Evolutionary conservation across 2,113 vertebrate species (phyloP).

Genomic region (Sminthopsis crassicaudata): DNA sequence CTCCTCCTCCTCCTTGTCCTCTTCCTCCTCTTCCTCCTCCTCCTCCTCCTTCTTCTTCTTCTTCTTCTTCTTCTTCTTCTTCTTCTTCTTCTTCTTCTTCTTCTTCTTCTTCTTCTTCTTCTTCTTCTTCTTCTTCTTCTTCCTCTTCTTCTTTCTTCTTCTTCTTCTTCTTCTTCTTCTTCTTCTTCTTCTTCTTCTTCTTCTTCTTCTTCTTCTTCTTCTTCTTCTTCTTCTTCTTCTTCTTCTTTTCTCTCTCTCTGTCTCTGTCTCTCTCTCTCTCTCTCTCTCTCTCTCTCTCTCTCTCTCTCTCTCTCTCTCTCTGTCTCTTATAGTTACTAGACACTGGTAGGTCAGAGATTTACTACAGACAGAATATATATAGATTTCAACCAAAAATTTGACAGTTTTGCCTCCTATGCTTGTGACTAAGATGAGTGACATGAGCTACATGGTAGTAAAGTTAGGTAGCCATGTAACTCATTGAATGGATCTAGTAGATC

Average conservation of each 20-base stretch:
- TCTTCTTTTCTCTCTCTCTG: no score
- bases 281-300: not conserved
- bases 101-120: no score
- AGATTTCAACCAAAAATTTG: not conserved
- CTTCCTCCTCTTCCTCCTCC: fast-evolving
- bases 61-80: not conserved
- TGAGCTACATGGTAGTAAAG: not conserved
- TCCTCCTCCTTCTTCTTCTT: not conserved
- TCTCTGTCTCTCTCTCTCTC: not conserved
- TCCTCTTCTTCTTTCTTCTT: no score
- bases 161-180: no score
- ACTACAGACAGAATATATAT: not conserved
- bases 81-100: no score
- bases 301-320: not conserved
- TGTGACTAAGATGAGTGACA: not conserved
- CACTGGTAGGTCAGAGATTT: not conserved
- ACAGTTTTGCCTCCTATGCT: not conserved
- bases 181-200: no score
- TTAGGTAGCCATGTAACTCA: not conserved
- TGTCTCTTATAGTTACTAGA: not conserved
- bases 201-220: not conserved
- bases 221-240: no score
- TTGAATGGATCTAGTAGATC: not conserved
- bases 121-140: no score
- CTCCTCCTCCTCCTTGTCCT: no score